These are phyloP conservation scores for Monochamus saltuarius DNA, from an alignment of 1,140 invertebrate genomes.

Conservation along the genomic window DNA sequence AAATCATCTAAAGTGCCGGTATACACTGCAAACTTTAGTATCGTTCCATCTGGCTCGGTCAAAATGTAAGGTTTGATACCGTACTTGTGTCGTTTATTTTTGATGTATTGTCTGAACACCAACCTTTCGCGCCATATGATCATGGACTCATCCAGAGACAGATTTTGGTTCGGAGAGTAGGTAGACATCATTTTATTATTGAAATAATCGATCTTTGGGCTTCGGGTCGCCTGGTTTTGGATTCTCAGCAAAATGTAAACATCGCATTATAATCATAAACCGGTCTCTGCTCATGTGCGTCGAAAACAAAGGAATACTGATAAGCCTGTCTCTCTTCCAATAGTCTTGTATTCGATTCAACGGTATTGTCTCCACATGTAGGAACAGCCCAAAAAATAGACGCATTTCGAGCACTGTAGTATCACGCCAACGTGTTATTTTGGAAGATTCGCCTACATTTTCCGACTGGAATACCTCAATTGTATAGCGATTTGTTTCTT, in stretches of 20 bases:
- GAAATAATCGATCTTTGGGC: too few species aligned
- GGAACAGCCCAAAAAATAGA: constrained; percentile 1
- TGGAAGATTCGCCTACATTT: not conserved
- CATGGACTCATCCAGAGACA: too few species aligned
- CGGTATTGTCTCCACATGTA: constrained; percentile 4
- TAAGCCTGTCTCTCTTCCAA: not conserved
- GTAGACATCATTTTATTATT: too few species aligned
- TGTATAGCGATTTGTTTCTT: not conserved
- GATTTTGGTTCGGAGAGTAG: too few species aligned
- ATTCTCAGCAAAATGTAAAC: not conserved
- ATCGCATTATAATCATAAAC: not conserved
- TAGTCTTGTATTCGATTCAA: constrained; percentile 3
- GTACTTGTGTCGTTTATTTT: constrained; percentile 26
- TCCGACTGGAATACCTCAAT: not conserved
- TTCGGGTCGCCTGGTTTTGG: not conserved
- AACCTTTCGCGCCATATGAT: too few species aligned
- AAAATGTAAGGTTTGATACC: constrained; percentile 25
- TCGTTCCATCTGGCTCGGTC: constrained; percentile 23
- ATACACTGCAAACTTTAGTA: constrained; percentile 23
- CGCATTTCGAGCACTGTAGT: constrained; percentile 1
- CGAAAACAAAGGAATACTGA: not conserved
- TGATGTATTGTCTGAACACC: constrained; percentile 20
- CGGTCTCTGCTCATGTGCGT: not conserved
- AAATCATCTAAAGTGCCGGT: constrained; percentile 21
- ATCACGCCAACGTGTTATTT: constrained; percentile 2